Percentiles rank a stretch among this genome's conserved stretches.
Conservation (phyloP, 2,113 vertebrate species). For the Machaerirhynchus nigripectus region DNA sequence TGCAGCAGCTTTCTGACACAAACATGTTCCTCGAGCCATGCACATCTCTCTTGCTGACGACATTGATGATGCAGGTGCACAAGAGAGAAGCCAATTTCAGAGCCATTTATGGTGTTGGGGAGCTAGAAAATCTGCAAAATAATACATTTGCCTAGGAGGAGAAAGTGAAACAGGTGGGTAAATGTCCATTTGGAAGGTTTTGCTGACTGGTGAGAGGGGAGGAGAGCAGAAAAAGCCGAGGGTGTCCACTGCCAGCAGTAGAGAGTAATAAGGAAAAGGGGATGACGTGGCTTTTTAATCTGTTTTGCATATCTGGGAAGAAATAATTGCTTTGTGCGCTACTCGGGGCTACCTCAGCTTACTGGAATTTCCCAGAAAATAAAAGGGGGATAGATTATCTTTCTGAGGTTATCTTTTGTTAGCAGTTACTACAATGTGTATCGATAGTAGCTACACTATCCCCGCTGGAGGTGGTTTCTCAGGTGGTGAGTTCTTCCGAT, state of each 20-base stretch:
- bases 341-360: neutral
- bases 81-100: constrained; percentile 49
- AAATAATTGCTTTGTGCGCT: neutral
- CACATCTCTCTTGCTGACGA: constrained; percentile 55
- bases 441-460: neutral
- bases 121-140: constrained; percentile 35
- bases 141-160: constrained; percentile 17
- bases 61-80: constrained; percentile 60
- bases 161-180: constrained; percentile 42
- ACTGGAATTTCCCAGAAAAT: neutral
- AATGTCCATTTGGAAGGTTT: neutral
- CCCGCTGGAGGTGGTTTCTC: neutral
- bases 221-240: neutral
- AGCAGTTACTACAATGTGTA: neutral
- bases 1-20: constrained; percentile 27
- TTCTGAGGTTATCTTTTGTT: neutral
- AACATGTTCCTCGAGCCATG: constrained; percentile 13
- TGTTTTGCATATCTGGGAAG: neutral
- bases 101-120: constrained; percentile 56
- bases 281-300: constrained; percentile 41
- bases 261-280: neutral
- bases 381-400: neutral
- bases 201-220: neutral
- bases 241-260: neutral
- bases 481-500: neutral